A percentile compares a stretch with the other conserved stretches of the same genome.
Evolutionary conservation across 2,113 vertebrate species (phyloP).

Genomic region (Noturus placidus): DNA sequence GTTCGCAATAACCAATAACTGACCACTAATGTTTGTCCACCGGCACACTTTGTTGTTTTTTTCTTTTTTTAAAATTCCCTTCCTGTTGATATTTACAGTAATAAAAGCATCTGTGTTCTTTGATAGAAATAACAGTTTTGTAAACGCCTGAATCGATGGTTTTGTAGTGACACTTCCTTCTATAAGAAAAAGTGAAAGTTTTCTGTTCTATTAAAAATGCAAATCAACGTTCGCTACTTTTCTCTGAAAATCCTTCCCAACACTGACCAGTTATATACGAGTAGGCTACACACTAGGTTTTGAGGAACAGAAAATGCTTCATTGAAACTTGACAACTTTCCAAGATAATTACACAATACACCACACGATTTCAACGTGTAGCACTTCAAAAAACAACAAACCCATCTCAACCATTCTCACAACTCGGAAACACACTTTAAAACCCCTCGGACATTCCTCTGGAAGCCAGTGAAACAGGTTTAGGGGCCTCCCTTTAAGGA

Average conservation of each 20-base stretch:
- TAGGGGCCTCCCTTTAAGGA: background rate
- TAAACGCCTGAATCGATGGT: background rate
- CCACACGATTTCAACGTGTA: background rate
- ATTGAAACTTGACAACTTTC: background rate
- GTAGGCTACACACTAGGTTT: background rate
- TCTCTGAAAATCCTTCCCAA: background rate
- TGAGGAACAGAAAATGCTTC: background rate
- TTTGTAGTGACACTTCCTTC: background rate
- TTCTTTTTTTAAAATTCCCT: background rate
- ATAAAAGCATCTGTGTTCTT: background rate
- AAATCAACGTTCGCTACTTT: background rate
- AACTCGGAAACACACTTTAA: background rate
- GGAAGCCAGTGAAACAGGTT: slow-evolving; percentile 14
- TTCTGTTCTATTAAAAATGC: background rate
- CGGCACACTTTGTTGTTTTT: background rate
- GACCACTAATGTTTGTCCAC: background rate
- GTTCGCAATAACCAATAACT: background rate
- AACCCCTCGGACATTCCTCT: slow-evolving; percentile 25
- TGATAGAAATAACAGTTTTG: background rate
- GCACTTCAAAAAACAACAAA: background rate
- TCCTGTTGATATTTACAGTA: background rate
- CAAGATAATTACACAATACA: background rate
- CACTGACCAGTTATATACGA: background rate
- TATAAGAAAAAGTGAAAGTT: background rate
- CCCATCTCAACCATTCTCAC: background rate